These are phyloP conservation scores for Myzus persicae DNA, from an alignment of 1,140 invertebrate genomes.

Conservation along the genomic window DNA sequence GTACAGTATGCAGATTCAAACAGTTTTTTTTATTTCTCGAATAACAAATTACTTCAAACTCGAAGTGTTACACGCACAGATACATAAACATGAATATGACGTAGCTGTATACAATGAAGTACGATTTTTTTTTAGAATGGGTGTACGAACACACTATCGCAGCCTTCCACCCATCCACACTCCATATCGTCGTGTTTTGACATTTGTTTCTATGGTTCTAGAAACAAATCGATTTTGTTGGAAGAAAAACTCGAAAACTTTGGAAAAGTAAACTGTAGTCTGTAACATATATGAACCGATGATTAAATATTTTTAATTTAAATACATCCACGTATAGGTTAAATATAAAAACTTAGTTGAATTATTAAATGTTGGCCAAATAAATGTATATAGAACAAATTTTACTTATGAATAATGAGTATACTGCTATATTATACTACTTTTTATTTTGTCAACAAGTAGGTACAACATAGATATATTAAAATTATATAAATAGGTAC, in stretches of 20 bases:
- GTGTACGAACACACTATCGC: not conserved
- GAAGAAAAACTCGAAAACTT: not conserved
- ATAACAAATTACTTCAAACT: not conserved
- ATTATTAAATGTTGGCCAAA: not conserved
- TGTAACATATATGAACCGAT: not conserved
- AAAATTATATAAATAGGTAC: too few relatives aligned
- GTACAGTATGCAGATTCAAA: not conserved
- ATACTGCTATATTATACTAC: too few relatives aligned
- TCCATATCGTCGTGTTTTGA: not conserved
- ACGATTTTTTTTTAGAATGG: not conserved
- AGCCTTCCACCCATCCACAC: not conserved
- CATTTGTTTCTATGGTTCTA: constrained; percentile 54
- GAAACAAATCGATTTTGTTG: constrained; percentile 31
- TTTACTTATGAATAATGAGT: too few relatives aligned
- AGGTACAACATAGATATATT: too few relatives aligned
- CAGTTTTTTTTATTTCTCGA: not conserved
- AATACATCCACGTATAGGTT: not conserved
- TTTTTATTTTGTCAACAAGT: too few relatives aligned
- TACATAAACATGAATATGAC: not conserved
- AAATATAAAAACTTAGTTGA: not conserved
- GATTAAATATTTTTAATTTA: not conserved
- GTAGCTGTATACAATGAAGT: not conserved
- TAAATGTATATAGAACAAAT: too few relatives aligned
- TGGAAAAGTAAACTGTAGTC: not conserved
- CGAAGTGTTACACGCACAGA: not conserved